A percentile compares a stretch with the other conserved stretches of the same genome.
phyloP scores from a whole-genome alignment of 2,797 vertebrate genomes.

The Helarctos malayanus region DNA sequence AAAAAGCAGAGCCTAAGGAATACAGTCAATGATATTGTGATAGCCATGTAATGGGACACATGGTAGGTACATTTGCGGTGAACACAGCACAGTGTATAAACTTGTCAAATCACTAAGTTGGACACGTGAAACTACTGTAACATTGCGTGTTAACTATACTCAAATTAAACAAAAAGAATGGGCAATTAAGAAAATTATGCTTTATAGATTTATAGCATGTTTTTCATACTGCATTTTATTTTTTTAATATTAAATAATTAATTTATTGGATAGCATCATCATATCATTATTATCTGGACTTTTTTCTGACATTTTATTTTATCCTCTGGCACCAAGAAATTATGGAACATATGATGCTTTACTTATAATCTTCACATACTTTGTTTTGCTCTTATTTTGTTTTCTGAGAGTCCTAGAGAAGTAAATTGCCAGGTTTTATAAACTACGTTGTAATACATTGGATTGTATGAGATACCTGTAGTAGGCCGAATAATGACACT shows the following conservation, averaged over 20 bases:
- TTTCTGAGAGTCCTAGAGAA: conserved; percentile 1
- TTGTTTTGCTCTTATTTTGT: conserved; percentile 7
- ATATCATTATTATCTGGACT: background rate
- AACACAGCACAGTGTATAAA: background rate
- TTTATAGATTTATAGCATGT: background rate
- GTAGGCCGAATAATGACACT: background rate
- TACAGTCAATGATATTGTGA: background rate
- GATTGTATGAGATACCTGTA: background rate
- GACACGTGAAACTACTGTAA: background rate
- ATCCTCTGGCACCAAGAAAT: background rate
- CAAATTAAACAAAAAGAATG: background rate
- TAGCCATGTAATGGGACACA: background rate
- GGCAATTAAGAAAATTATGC: background rate
- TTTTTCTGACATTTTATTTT: conserved; percentile 52
- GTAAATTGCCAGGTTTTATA: background rate
- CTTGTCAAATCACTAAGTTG: background rate
- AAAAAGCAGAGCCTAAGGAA: background rate
- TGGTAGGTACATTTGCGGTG: background rate
- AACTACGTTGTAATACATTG: background rate
- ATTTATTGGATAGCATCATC: background rate
- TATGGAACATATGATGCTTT: background rate
- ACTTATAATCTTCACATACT: background rate
- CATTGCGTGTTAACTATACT: background rate
- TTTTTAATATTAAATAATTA: conserved; percentile 37
- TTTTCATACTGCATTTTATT: background rate